phyloP scores from a whole-genome alignment of 35 echinoderm and acorn worm genomes.

The Lytechinus pictus region DNA sequence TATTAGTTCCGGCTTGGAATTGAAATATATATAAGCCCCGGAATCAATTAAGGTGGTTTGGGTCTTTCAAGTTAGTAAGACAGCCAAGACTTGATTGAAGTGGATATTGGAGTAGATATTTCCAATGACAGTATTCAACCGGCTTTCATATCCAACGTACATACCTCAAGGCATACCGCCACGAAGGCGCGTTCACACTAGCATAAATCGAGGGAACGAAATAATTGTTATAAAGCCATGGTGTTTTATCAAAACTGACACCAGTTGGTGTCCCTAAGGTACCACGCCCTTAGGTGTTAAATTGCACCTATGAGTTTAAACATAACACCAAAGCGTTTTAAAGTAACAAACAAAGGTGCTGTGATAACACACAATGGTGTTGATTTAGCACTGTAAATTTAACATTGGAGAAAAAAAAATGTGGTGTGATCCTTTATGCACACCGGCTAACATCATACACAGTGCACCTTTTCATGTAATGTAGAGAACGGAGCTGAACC shows the following conservation, averaged over 20 bases:
- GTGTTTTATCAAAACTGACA: too few species aligned
- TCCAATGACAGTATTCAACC: neutral
- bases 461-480: neutral
- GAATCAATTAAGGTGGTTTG: neutral
- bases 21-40: neutral
- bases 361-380: too few species aligned
- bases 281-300: too few species aligned
- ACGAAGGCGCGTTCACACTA: neutral
- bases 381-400: too few species aligned
- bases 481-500: neutral
- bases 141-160: neutral
- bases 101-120: neutral
- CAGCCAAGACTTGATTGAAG: neutral
- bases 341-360: too few species aligned
- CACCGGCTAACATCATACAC: too few species aligned
- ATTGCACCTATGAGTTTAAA: too few species aligned
- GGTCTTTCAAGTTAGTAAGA: neutral
- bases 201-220: neutral
- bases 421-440: neutral
- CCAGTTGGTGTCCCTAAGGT: too few species aligned
- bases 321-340: too few species aligned
- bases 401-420: neutral
- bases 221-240: too few species aligned
- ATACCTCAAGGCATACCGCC: neutral
- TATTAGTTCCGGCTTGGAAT: neutral